Conservation (phyloP, 2,113 vertebrate genomes). For the Chaetorhynchus papuensis region DNA sequence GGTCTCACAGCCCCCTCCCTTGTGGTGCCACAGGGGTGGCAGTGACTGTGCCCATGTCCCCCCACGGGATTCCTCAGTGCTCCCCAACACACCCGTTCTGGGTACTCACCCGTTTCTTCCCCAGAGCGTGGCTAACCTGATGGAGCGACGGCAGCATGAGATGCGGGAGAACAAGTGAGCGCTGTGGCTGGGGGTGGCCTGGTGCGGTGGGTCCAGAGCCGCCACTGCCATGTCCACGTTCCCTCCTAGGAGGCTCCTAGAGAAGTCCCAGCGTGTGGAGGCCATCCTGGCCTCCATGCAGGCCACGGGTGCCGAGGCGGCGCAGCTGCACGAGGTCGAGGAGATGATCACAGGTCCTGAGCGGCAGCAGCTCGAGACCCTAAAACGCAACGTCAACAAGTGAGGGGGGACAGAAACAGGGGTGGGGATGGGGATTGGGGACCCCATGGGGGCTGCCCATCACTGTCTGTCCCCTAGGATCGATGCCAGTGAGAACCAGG, state of each 20-base stretch:
- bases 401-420: neutral
- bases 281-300: conserved; percentile 94
- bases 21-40: neutral
- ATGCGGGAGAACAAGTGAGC: conserved; percentile 89
- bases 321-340: conserved; percentile 91
- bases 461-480: neutral
- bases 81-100: neutral
- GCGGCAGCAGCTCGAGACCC: conserved; percentile 86
- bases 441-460: neutral
- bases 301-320: conserved; percentile 82
- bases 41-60: too few relatives aligned
- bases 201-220: accelerated
- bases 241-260: conserved; percentile 82
- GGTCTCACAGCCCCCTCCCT: neutral
- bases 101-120: neutral
- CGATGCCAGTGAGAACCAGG: neutral
- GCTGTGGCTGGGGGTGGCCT: accelerated
- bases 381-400: conserved; percentile 92
- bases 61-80: too few relatives aligned
- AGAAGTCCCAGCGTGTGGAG: conserved; percentile 95
- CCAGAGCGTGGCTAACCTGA: conserved; percentile 90
- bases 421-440: too few relatives aligned
- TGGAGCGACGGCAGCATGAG: conserved; percentile 87
- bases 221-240: accelerated
- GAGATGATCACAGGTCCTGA: conserved; percentile 95